A percentile compares a stretch with the other conserved stretches of the same genome.
Evolutionary conservation across 2,797 vertebrate species (phyloP).

Genomic region (Selene dorsalis): DNA sequence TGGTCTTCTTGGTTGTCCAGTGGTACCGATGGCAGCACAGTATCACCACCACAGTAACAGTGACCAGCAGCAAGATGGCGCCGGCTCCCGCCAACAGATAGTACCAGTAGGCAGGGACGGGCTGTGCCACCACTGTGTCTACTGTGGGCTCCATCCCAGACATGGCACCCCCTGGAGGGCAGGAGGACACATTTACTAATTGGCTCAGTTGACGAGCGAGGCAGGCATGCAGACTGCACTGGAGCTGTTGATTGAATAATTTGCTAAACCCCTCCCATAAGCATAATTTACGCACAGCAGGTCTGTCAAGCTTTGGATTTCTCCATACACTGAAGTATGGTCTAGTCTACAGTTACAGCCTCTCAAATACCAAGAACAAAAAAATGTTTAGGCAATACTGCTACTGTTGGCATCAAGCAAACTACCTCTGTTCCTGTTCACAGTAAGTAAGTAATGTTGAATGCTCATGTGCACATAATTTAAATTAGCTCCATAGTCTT

Average conservation of each 20-base stretch:
- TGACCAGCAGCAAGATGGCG: conserved; percentile 94
- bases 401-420: not conserved
- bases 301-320: conserved; percentile 61
- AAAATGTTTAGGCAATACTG: not conserved
- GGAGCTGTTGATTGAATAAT: conserved; percentile 19
- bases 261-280: conserved; percentile 9
- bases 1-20: conserved; percentile 95
- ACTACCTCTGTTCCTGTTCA: not conserved
- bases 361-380: not conserved
- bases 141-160: conserved; percentile 97
- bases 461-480: not conserved
- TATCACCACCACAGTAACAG: conserved; percentile 90
- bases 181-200: conserved; percentile 85
- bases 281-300: not conserved
- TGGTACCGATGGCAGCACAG: conserved; percentile 98
- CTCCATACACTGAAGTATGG: conserved; percentile 5
- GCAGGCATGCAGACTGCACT: conserved; percentile 75
- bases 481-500: not conserved
- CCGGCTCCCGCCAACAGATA: conserved; percentile 97
- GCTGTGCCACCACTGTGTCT: conserved; percentile 95
- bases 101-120: conserved; percentile 98
- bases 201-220: conserved; percentile 58
- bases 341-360: not conserved
- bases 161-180: conserved; percentile 97
- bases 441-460: too few relatives aligned